Conservation (phyloP, 2,888 invertebrate species). For the Priapulus caudatus region DNA sequence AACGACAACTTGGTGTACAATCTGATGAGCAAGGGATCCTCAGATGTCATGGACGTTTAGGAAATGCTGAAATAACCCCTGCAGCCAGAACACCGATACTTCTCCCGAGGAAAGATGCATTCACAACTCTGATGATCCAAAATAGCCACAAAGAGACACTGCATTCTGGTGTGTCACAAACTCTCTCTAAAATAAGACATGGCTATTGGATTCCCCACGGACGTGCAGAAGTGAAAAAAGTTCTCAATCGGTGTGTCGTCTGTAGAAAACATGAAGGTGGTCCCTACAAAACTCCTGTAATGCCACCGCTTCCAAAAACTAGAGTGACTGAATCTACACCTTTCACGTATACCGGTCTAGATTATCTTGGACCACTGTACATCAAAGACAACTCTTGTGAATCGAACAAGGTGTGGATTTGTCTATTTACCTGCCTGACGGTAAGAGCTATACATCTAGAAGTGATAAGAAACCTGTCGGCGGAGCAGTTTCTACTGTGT, state of each 20-base stretch:
- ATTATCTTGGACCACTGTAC: slow-evolving; percentile 2
- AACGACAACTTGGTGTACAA: too few species aligned
- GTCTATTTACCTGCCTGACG: slow-evolving; percentile 11
- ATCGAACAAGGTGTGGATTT: slow-evolving; percentile 7
- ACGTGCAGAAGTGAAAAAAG: slow-evolving; percentile 5
- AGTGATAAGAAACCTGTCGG: slow-evolving; percentile 2
- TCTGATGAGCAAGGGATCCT: slow-evolving; percentile 9
- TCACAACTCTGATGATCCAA: background rate
- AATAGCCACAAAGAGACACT: slow-evolving; percentile 6
- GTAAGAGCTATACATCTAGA: slow-evolving; percentile 12
- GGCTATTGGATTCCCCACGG: slow-evolving; percentile 13
- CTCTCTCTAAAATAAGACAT: slow-evolving; percentile 6
- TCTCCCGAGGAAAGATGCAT: background rate
- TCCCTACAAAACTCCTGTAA: slow-evolving; percentile 6
- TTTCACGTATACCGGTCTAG: slow-evolving; percentile 6
- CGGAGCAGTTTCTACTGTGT: background rate
- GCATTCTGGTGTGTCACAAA: slow-evolving; percentile 4
- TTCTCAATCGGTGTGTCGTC: slow-evolving; percentile 7
- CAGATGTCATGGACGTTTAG: slow-evolving; percentile 11
- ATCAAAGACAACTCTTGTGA: background rate
- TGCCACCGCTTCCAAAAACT: slow-evolving; percentile 11
- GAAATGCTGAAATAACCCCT: background rate
- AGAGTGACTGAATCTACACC: slow-evolving; percentile 5
- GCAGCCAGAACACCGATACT: slow-evolving; percentile 11
- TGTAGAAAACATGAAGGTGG: slow-evolving; percentile 10